Conservation (phyloP, 1,140 invertebrate genomes). For the Phthorimaea operculella region DNA sequence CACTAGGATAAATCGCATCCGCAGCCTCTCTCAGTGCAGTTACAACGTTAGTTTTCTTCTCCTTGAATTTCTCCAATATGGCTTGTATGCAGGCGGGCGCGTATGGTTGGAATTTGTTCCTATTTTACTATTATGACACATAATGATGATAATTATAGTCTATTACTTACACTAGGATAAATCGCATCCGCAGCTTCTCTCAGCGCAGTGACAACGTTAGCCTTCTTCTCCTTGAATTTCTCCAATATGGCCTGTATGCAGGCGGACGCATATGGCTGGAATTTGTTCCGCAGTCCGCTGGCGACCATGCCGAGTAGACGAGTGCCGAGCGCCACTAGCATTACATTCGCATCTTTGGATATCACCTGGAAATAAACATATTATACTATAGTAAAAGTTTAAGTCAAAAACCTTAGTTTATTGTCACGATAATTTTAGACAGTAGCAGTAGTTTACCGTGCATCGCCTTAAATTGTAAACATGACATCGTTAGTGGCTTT, state of each 20-base stretch:
- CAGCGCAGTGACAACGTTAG: constrained; percentile 85
- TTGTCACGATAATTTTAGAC: too few relatives aligned
- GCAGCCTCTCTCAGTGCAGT: constrained; percentile 87
- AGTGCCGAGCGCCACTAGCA: constrained; percentile 88
- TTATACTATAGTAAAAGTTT: too few relatives aligned
- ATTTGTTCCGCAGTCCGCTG: constrained; percentile 88
- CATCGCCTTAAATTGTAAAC: too few relatives aligned
- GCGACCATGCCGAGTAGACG: constrained; percentile 89
- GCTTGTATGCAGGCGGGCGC: constrained; percentile 81
- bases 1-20: constrained; percentile 87
- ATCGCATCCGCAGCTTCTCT: constrained; percentile 93
- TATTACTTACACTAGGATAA: constrained; percentile 81
- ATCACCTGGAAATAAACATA: constrained; percentile 71
- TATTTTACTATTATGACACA: too few relatives aligned
- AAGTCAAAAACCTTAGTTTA: too few relatives aligned
- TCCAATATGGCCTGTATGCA: constrained; percentile 87
- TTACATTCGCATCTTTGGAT: constrained; percentile 95
- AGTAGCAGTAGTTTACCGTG: too few relatives aligned
- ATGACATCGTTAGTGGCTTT: too few relatives aligned
- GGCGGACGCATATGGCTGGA: constrained; percentile 83
- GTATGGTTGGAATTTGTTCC: constrained; percentile 87
- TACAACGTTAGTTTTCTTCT: constrained; percentile 95
- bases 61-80: constrained; percentile 97
- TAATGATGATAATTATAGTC: too few relatives aligned
- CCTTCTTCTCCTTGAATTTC: constrained; percentile 99